A percentile compares a stretch with the other conserved stretches of the same genome.
Evolutionary conservation across 2,888 invertebrate species (phyloP).

Genomic region (Pachydiplax longipennis): DNA sequence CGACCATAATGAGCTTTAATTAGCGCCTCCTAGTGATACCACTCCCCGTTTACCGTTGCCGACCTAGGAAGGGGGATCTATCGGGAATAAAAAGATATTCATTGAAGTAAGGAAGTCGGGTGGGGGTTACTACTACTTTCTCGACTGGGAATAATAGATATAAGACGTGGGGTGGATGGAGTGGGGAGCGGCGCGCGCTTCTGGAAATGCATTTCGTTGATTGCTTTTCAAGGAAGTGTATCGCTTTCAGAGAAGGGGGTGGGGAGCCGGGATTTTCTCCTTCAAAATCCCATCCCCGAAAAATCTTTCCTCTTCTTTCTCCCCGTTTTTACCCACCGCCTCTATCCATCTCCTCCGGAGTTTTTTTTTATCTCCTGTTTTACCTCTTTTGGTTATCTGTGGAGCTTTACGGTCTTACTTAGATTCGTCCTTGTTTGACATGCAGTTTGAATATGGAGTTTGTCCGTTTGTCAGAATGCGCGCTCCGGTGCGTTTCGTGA

Average conservation of each 20-base stretch:
- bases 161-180: background rate
- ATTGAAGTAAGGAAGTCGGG: background rate
- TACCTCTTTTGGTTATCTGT: background rate
- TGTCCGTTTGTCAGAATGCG: too few species aligned
- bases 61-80: background rate
- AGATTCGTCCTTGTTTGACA: too few species aligned
- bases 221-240: slow-evolving; percentile 38
- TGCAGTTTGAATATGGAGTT: too few species aligned
- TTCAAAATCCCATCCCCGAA: background rate
- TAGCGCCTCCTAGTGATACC: slow-evolving; percentile 37
- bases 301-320: background rate
- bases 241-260: slow-evolving; percentile 6
- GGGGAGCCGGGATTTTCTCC: background rate
- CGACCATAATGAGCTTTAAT: slow-evolving; percentile 35
- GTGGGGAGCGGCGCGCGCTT: background rate
- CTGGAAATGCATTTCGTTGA: slow-evolving; percentile 35
- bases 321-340: background rate
- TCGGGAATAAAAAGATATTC: background rate
- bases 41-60: background rate
- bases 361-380: background rate
- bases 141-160: background rate
- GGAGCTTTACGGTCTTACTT: background rate
- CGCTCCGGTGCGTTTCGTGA: too few species aligned
- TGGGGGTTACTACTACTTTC: background rate
- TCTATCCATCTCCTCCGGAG: background rate